A percentile compares a stretch with the other conserved stretches of the same genome.
These are phyloP conservation scores for Ophiothrix spiculata DNA, from an alignment of 35 echinoderm and acorn worm species.

Conservation along the genomic window DNA sequence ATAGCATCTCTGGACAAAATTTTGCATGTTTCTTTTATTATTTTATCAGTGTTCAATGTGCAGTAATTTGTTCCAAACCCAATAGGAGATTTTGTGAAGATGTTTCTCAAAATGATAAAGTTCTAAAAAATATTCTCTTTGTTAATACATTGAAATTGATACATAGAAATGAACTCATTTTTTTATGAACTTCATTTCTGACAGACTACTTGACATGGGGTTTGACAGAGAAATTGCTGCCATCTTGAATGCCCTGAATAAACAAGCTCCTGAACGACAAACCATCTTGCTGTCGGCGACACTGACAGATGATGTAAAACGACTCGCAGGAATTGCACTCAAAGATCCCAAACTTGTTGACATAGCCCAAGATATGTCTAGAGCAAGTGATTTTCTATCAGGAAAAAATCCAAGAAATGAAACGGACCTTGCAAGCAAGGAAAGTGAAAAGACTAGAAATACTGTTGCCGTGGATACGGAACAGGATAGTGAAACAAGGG, in stretches of 20 bases:
- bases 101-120: too few relatives aligned
- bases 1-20: too few relatives aligned
- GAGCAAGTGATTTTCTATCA: neutral
- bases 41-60: too few relatives aligned
- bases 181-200: slow-evolving; percentile 8
- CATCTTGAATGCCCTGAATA: slow-evolving; percentile 90
- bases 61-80: too few relatives aligned
- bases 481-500: neutral
- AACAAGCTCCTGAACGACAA: slow-evolving; percentile 58
- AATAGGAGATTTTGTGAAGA: too few relatives aligned
- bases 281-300: slow-evolving; percentile 86
- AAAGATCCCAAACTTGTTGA: slow-evolving; percentile 76
- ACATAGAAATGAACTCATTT: too few relatives aligned
- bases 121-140: too few relatives aligned
- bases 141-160: too few relatives aligned
- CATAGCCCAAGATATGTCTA: slow-evolving; percentile 27
- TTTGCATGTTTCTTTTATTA: too few relatives aligned
- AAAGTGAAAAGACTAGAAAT: neutral
- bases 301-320: slow-evolving; percentile 83
- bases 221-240: slow-evolving; percentile 79
- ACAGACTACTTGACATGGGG: slow-evolving; percentile 89
- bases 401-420: neutral
- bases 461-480: neutral
- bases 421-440: neutral
- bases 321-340: slow-evolving; percentile 73